Evolutionary conservation across 2,888 invertebrate genomes (phyloP), one percentile per base, ranked within the genome.

Genomic region (Sarcophaga variegata): DNA sequence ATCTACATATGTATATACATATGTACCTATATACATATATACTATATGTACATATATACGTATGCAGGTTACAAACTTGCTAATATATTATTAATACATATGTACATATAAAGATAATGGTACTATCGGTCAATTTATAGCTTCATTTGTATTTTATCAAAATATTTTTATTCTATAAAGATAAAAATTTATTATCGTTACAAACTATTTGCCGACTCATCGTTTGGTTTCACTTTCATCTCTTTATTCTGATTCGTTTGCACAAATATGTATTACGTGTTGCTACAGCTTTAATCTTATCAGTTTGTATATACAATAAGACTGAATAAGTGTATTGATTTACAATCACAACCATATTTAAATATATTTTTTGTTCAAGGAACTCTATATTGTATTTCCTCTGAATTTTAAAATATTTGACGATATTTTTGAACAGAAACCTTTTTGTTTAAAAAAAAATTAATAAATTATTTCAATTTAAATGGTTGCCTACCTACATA

Each of bases 181-280:
- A 54, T 54, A 54, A 54, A 54, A 14, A 54, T 54, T 14, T 54
- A 5, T 54, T 54, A 54, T 54, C 17, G 54, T 54, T 64, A 64
- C 27, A 64, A 67, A 11, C 47, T n/a, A 69, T 59, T 71, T 60
- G 71, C 12, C 37, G 20, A 37, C 20, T 60, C 71, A 72, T 72
- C 27, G 27, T 17, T 6, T n/a, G 17, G 37, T 59, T 59, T 72
- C 59, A 72, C 60, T 72, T 72, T 72, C 27, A 59, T 17, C 54
- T 54, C 17, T 54, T 37, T 37, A 37, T 37, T 54, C 14, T 54
- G 54, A 54, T 12, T 14, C 17, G 54, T 54, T 54, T 54, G 14
- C 54, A 54, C 14, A 54, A 54, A 54, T 54, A 54, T 17, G 22
- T 37, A 37, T 27, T 8, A 10, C 10, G 37, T 6, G 54, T 54